These are phyloP conservation scores for Anhinga rufa DNA, from an alignment of 2,113 vertebrate genomes.

Conservation along the genomic window DNA sequence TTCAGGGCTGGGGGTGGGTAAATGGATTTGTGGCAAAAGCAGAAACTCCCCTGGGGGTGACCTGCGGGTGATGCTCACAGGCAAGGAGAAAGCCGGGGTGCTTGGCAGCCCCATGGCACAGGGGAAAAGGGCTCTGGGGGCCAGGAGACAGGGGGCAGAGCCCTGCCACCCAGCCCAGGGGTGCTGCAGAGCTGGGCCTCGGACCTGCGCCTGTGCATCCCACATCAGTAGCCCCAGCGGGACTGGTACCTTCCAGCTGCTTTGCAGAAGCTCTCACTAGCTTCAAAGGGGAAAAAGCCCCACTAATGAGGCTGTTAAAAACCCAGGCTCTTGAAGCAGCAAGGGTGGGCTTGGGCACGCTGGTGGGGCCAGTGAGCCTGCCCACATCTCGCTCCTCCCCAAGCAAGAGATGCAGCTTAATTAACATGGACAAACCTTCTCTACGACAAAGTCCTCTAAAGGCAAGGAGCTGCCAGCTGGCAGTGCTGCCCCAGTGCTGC, in stretches of 20 bases:
- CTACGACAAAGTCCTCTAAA: neutral
- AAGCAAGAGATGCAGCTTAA: neutral
- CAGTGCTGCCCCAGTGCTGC: neutral
- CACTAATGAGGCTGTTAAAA: constrained; percentile 45
- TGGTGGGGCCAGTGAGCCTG: neutral
- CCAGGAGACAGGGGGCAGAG: neutral
- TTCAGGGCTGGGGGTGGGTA: fast-evolving
- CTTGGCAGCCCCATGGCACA: neutral
- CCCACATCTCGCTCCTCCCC: neutral
- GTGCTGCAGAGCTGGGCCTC: neutral
- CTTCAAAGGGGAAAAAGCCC: neutral
- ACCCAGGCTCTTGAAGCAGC: neutral
- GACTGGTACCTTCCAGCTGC: neutral
- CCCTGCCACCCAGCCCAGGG: fast-evolving
- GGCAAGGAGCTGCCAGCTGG: neutral
- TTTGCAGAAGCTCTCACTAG: neutral
- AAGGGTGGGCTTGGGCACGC: neutral
- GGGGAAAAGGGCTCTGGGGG: neutral
- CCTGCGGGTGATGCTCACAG: fast-evolving
- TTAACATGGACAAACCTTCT: constrained; percentile 25
- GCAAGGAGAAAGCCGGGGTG: neutral
- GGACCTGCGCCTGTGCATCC: fast-evolving
- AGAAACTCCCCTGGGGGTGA: fast-evolving
- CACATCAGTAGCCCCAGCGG: fast-evolving
- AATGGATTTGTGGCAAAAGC: neutral